Evolutionary conservation across 2,888 invertebrate species (phyloP).

Genomic region (Ichneumon xanthorius): DNA sequence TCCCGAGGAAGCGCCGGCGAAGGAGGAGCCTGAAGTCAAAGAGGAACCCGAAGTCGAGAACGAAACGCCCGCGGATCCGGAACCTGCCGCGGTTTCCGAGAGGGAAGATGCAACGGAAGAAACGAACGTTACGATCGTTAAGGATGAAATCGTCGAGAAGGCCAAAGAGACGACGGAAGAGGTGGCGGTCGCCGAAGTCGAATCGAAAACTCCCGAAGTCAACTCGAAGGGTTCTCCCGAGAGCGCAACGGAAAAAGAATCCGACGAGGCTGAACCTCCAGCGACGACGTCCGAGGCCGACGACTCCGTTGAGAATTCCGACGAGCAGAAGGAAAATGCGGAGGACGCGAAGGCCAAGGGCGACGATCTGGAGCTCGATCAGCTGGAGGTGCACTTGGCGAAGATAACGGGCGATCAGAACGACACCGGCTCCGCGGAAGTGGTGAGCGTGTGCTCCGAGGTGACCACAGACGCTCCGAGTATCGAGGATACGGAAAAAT

Average conservation of each 20-base stretch:
- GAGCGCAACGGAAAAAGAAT: slow-evolving; percentile 40
- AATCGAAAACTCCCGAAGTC: slow-evolving; percentile 47
- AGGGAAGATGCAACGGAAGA: slow-evolving; percentile 47
- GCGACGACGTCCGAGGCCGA: neutral
- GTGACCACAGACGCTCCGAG: slow-evolving; percentile 73
- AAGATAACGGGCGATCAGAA: slow-evolving; percentile 79
- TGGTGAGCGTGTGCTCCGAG: slow-evolving; percentile 75
- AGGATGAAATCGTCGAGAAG: slow-evolving; percentile 63
- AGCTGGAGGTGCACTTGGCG: slow-evolving; percentile 77
- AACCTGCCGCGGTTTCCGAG: slow-evolving; percentile 8
- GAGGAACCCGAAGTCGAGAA: slow-evolving; percentile 59
- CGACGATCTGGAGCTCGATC: slow-evolving; percentile 69
- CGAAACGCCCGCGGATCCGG: slow-evolving; percentile 38
- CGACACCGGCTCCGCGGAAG: slow-evolving; percentile 73
- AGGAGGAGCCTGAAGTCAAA: slow-evolving; percentile 33
- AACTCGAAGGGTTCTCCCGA: slow-evolving; percentile 26
- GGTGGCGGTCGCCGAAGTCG: slow-evolving; percentile 5
- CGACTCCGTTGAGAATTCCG: slow-evolving; percentile 44
- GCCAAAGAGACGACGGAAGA: slow-evolving; percentile 42
- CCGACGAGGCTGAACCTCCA: slow-evolving; percentile 35
- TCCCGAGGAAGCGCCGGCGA: slow-evolving; percentile 54
- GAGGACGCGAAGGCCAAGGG: slow-evolving; percentile 48
- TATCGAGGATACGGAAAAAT: slow-evolving; percentile 78
- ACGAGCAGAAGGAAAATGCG: slow-evolving; percentile 41
- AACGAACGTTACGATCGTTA: slow-evolving; percentile 45